A percentile compares a stretch with the other conserved stretches of the same genome.
Conservation (phyloP, 2,113 vertebrate genomes). For the Neoarius graeffei region DNA sequence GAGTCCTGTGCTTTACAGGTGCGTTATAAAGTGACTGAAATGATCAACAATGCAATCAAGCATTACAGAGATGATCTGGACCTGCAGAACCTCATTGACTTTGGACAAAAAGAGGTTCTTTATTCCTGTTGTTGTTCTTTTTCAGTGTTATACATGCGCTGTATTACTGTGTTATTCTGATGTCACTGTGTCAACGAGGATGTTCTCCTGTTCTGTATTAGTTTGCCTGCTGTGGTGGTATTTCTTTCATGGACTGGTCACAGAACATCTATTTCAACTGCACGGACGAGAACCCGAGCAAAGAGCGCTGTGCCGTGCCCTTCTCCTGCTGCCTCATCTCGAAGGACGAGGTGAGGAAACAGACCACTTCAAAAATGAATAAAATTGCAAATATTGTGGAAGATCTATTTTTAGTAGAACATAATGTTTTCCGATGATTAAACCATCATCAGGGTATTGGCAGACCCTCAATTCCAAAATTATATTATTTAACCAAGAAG, state of each 20-base stretch:
- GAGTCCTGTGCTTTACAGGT: conserved; percentile 67
- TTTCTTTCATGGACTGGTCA: conserved; percentile 86
- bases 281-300: conserved; percentile 76
- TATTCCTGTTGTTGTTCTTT: not conserved
- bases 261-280: conserved; percentile 91
- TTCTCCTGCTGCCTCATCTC: conserved; percentile 83
- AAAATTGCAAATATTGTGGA: not conserved
- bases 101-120: conserved; percentile 84
- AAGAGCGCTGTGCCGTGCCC: conserved; percentile 88
- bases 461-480: not conserved
- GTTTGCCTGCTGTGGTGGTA: conserved; percentile 87
- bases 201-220: conserved; percentile 53
- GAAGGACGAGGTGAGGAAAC: conserved; percentile 68
- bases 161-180: not conserved
- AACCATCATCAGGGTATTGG: not conserved
- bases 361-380: not conserved
- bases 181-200: not conserved
- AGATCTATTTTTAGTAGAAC: not conserved
- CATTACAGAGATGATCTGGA: conserved; percentile 90
- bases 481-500: not conserved
- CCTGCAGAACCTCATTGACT: conserved; percentile 91
- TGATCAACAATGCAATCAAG: conserved; percentile 80
- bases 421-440: not conserved
- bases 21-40: conserved; percentile 79
- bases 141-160: too few species aligned